Evolutionary conservation across 2,888 invertebrate genomes (phyloP).

Genomic region (Troglohyphantes excavatus): DNA sequence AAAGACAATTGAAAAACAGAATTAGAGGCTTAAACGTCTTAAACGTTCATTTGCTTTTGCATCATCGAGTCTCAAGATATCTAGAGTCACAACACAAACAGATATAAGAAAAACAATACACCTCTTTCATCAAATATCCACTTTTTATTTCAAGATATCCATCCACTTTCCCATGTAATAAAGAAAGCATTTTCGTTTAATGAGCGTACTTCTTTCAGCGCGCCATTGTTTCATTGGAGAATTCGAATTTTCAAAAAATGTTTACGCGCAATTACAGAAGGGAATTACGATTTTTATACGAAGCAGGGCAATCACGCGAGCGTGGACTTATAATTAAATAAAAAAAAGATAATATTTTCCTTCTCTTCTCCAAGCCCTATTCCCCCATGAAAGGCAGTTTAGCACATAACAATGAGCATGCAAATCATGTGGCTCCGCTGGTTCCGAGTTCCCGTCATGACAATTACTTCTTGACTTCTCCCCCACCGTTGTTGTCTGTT

Average conservation of each 20-base stretch:
- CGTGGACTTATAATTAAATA: slow-evolving; percentile 15
- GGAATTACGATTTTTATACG: not conserved
- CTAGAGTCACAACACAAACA: too few species aligned
- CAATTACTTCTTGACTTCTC: slow-evolving; percentile 22
- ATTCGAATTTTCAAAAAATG: slow-evolving; percentile 1
- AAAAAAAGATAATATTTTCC: slow-evolving; percentile 1
- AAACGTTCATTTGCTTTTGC: too few species aligned
- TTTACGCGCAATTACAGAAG: not conserved
- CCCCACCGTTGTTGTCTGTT: not conserved
- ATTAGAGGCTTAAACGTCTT: too few species aligned
- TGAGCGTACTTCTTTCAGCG: not conserved
- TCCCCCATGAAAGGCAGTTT: slow-evolving; percentile 12
- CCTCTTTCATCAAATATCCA: not conserved
- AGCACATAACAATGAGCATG: slow-evolving; percentile 42
- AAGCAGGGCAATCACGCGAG: not conserved
- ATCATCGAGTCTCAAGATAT: too few species aligned
- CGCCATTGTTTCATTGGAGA: not conserved
- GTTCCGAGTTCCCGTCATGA: slow-evolving; percentile 8
- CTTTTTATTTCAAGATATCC: not conserved
- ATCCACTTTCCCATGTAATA: not conserved
- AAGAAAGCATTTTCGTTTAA: not conserved
- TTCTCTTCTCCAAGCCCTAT: not conserved
- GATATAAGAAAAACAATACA: too few species aligned
- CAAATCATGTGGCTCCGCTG: slow-evolving; percentile 42
- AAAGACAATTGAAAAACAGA: too few species aligned